A percentile compares a stretch with the other conserved stretches of the same genome.
Conservation (phyloP, 2,797 vertebrate genomes). For the Argya squamiceps region DNA sequence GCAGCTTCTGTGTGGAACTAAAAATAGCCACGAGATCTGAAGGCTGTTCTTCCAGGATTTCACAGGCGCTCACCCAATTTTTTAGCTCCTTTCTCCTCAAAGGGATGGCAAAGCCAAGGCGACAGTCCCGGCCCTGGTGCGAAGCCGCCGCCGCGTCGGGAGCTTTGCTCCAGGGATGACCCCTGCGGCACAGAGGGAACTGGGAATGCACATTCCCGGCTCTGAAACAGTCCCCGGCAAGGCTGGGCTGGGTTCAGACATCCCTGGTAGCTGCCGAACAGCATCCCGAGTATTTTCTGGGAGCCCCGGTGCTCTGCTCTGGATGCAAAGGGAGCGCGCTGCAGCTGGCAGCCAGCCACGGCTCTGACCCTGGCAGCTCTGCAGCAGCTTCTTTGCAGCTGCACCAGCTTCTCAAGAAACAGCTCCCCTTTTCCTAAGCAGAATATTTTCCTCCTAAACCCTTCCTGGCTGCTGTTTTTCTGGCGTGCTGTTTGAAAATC, state of each 20-base stretch:
- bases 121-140: background rate
- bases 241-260: background rate
- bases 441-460: background rate
- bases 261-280: background rate
- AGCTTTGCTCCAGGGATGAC: background rate
- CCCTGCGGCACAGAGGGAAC: background rate
- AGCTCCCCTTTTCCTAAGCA: background rate
- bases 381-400: background rate
- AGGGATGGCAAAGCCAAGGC: background rate
- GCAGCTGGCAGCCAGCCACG: background rate
- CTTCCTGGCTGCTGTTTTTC: background rate
- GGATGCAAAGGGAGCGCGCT: background rate
- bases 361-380: background rate
- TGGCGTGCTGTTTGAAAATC: background rate
- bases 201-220: accelerated
- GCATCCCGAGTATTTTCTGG: background rate
- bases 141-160: background rate
- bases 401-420: background rate
- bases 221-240: accelerated
- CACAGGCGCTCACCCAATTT: slow-evolving; percentile 41
- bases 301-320: background rate
- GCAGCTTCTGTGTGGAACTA: slow-evolving; percentile 43
- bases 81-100: slow-evolving; percentile 52
- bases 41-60: slow-evolving; percentile 65
- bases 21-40: slow-evolving; percentile 68